phyloP scores from a whole-genome alignment of 2,888 invertebrate species.

The Odontothrips loti region DNA sequence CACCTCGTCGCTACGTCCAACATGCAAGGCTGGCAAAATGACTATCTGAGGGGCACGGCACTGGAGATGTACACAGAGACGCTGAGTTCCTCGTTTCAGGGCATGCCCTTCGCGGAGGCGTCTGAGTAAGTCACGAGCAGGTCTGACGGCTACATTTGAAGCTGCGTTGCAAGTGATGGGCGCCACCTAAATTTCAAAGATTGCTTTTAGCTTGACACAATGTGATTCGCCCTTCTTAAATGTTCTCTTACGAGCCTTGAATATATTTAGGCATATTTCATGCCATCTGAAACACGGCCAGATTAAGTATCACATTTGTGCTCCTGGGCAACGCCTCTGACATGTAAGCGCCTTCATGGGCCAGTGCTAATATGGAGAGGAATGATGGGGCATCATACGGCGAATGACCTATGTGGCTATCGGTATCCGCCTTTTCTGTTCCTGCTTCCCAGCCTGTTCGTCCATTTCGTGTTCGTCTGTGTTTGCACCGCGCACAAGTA shows the following conservation, averaged over 20 bases:
- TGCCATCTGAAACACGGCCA: too few species aligned
- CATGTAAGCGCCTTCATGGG: too few species aligned
- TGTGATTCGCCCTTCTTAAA: too few species aligned
- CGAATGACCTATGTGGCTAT: not conserved
- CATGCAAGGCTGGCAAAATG: conserved; percentile 98
- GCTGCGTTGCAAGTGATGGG: not conserved
- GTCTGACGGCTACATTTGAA: not conserved
- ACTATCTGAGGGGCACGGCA: conserved; percentile 98
- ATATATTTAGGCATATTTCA: too few species aligned
- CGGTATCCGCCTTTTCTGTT: conserved; percentile 14
- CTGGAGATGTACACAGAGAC: conserved; percentile 99
- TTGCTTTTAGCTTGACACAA: too few species aligned
- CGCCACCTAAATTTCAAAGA: not conserved
- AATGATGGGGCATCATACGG: too few species aligned
- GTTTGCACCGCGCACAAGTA: not conserved
- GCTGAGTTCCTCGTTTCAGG: conserved; percentile 94
- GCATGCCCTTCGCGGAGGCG: conserved; percentile 96
- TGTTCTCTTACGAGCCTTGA: too few species aligned
- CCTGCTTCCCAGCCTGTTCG: conserved; percentile 9
- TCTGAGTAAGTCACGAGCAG: conserved; percentile 81
- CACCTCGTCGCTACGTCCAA: conserved; percentile 58
- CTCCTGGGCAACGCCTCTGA: too few species aligned
- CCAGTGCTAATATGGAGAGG: too few species aligned
- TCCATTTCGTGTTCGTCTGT: not conserved
- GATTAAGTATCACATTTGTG: too few species aligned